Evolutionary conservation across 2,888 invertebrate genomes (phyloP).

Genomic region (Drosophila mulleri): DNA sequence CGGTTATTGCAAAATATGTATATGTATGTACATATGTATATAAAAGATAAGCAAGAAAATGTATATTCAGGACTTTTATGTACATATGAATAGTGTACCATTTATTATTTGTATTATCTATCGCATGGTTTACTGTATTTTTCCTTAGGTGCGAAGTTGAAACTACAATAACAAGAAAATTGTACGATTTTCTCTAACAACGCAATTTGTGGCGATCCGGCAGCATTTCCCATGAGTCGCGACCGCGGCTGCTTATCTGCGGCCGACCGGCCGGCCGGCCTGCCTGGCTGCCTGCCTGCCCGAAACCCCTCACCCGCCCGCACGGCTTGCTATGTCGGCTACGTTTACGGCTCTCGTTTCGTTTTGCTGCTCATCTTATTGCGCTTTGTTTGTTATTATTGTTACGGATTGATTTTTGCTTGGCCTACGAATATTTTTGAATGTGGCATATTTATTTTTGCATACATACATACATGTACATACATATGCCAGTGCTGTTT

Average conservation of each 20-base stretch:
- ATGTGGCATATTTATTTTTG: slow-evolving; percentile 45
- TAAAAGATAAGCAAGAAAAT: neutral
- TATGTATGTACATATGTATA: too few species aligned
- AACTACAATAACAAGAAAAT: slow-evolving; percentile 20
- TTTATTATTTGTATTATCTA: neutral
- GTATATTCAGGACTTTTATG: slow-evolving; percentile 1
- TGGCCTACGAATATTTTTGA: slow-evolving; percentile 50
- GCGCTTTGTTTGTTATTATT: slow-evolving; percentile 53
- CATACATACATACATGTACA: neutral
- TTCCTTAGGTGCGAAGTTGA: slow-evolving; percentile 12
- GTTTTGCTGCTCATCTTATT: slow-evolving; percentile 22
- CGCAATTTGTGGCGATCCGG: slow-evolving; percentile 59
- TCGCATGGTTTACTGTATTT: slow-evolving; percentile 11
- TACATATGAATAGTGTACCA: neutral
- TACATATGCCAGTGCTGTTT: slow-evolving; percentile 19
- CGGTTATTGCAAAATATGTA: too few species aligned
- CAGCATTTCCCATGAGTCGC: slow-evolving; percentile 30
- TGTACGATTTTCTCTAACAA: slow-evolving; percentile 40
- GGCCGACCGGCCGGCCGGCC: slow-evolving; percentile 4
- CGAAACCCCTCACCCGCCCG: neutral
- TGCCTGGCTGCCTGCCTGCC: too few species aligned
- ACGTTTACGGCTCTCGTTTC: slow-evolving; percentile 38
- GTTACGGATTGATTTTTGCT: slow-evolving; percentile 52
- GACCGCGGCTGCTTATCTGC: slow-evolving; percentile 41
- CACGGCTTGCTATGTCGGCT: slow-evolving; percentile 23